Evolutionary conservation across 2,113 vertebrate genomes (phyloP).

Genomic region (Hemiscyllium ocellatum): DNA sequence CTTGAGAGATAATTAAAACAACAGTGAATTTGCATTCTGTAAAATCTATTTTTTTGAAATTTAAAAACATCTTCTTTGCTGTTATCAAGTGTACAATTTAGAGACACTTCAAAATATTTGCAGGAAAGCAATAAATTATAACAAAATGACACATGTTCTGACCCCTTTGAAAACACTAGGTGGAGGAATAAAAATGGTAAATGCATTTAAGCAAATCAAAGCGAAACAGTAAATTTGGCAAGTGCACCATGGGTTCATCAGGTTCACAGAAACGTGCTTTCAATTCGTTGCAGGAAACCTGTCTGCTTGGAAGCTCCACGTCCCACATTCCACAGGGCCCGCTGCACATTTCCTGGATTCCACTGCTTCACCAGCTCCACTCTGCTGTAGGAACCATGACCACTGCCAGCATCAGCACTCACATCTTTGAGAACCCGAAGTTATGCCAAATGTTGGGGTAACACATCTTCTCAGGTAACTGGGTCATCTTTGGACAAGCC

Average conservation of each 20-base stretch:
- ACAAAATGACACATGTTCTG: background rate
- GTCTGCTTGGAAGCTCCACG: background rate
- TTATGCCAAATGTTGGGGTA: background rate
- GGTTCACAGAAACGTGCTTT: background rate
- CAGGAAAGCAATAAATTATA: background rate
- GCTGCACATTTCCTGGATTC: background rate
- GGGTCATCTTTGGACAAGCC: no score
- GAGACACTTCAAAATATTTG: background rate
- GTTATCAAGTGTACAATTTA: background rate
- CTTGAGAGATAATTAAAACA: background rate
- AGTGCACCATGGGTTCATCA: background rate
- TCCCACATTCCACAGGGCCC: background rate
- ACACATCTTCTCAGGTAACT: background rate
- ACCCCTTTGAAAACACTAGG: background rate
- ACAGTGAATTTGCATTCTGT: background rate
- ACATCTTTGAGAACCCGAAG: background rate
- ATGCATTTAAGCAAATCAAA: background rate
- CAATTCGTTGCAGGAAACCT: background rate
- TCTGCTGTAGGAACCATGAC: background rate
- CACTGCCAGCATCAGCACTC: background rate
- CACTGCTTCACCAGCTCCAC: background rate
- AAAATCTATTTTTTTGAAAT: background rate
- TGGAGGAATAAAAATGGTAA: background rate
- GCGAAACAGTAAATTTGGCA: background rate
- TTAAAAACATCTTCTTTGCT: background rate